Evolutionary conservation across 2,113 vertebrate genomes (phyloP).

Genomic region (Oryzias celebensis): DNA sequence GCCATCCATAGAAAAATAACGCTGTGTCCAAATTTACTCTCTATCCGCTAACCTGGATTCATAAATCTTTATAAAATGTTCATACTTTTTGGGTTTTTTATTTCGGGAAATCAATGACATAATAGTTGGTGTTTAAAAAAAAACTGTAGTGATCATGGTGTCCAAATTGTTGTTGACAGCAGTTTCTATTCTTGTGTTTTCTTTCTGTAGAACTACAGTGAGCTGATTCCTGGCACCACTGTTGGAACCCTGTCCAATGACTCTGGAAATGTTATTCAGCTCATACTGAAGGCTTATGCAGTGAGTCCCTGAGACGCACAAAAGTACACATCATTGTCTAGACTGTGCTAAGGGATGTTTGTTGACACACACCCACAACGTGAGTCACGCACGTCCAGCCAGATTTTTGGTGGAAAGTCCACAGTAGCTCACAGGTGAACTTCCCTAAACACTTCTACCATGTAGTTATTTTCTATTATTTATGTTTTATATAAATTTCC

Average conservation of each 20-base stretch:
- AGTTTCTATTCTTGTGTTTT: neutral
- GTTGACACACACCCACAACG: conserved; percentile 55
- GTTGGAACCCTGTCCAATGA: conserved; percentile 88
- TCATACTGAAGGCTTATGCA: conserved; percentile 90
- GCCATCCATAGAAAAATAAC: too few species aligned
- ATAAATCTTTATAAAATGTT: too few species aligned
- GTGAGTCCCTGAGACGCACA: conserved; percentile 74
- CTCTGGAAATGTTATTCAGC: conserved; percentile 93
- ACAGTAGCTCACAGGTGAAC: conserved; percentile 14
- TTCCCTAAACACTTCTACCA: conserved; percentile 27
- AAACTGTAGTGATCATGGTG: too few species aligned
- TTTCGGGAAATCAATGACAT: too few species aligned
- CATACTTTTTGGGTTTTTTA: too few species aligned
- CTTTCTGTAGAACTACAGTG: conserved; percentile 89
- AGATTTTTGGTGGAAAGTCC: conserved; percentile 26
- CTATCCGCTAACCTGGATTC: too few species aligned
- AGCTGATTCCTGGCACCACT: conserved; percentile 93
- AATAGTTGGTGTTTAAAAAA: too few species aligned
- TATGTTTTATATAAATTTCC: conserved; percentile 1
- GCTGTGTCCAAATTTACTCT: too few species aligned
- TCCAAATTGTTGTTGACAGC: neutral
- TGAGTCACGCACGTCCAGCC: conserved; percentile 47
- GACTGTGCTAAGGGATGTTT: conserved; percentile 49
- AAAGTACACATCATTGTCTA: conserved; percentile 31
- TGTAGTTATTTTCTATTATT: conserved; percentile 13